Percentiles rank a stretch among this genome's conserved stretches.
phyloP scores from a whole-genome alignment of 2,113 vertebrate genomes.

The Desmodus rotundus region DNA sequence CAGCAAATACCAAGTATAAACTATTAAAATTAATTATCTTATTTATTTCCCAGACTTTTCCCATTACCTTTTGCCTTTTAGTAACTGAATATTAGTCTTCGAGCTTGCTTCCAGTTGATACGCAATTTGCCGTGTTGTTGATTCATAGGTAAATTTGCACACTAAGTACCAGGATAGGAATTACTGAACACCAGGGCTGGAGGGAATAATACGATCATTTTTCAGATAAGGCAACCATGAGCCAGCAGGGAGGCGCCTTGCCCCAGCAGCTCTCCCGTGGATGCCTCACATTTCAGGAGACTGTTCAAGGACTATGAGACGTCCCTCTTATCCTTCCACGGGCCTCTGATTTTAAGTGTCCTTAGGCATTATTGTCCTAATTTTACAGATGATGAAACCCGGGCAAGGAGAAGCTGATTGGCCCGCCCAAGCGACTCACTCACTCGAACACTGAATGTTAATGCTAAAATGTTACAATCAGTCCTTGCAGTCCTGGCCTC shows the following conservation, averaged over 20 bases:
- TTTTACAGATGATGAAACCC: constrained; percentile 56
- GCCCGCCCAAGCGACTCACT: not conserved
- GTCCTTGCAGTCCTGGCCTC: not conserved
- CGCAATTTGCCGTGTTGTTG: not conserved
- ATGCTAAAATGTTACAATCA: not conserved
- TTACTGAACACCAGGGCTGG: not conserved
- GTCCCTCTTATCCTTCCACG: not conserved
- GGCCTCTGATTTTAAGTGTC: constrained; percentile 37
- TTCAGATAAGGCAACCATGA: not conserved
- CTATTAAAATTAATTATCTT: constrained; percentile 6
- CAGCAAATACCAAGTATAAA: not conserved
- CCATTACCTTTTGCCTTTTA: not conserved
- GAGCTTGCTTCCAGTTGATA: constrained; percentile 1
- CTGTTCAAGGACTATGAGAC: not conserved
- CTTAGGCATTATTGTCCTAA: constrained; percentile 3
- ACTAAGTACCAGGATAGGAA: not conserved
- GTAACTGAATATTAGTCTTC: not conserved
- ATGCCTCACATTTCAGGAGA: not conserved
- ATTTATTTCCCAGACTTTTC: constrained; percentile 2
- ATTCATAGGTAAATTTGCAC: constrained; percentile 38
- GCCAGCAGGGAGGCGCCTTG: not conserved
- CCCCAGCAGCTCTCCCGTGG: not conserved
- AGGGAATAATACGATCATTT: not conserved
- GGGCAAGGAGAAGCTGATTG: constrained; percentile 5
- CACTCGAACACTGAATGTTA: constrained; percentile 1